Evolutionary conservation across 1,140 invertebrate species (phyloP), one percentile per base, ranked within the genome.

Genomic region (Myzus persicae): DNA sequence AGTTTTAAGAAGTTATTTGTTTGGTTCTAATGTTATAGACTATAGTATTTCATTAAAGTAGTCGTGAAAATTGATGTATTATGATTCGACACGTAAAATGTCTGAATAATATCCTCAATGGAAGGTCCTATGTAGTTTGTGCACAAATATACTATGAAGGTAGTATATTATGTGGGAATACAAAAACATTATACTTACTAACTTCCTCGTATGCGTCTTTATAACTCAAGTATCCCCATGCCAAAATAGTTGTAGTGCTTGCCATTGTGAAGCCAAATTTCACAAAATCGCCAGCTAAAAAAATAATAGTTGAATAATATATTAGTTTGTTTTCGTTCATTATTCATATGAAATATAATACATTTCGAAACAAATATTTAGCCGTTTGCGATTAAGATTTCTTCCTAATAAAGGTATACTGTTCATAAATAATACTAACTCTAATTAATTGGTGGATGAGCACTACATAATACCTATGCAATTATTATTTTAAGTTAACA

Each of bases 221-320:
- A 94, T 96, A 96, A 31, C 96, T 96, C 8, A 96, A 94, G 4
- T 96, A 94, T 18, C 96, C 96, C 96, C 96, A 97, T 0, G 96
- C 95, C 38, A 97, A 94, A 8, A 97, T 93, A 0, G 96, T 97
- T 1, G 95, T 96, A 1, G 96, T 95, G 48, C 95, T 95, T 0
- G 96, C 96, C 96, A 97, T 96, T 4, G 96, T 96, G 93, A 97
- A 96, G 0, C 96, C 96, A 94, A 97, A 97, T 94, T 97, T 97
- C 0, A 97, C 96, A 94, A 96, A 96, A 94, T 97, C 96, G 40
- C 96, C 96, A 93, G 96, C 96, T 97, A 93, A 95, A 95, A 59
- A 5, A 31, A 93, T 11, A 91, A 90, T 20, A 40, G 38, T 14
- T n/a, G n/a, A n/a, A n/a, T 20, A 9, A 76, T 81, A 4, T 40